Percentiles rank a stretch among this genome's conserved stretches.
These are phyloP conservation scores for Acrobasis suavella DNA, from an alignment of 2,888 invertebrate genomes.

Conservation along the genomic window DNA sequence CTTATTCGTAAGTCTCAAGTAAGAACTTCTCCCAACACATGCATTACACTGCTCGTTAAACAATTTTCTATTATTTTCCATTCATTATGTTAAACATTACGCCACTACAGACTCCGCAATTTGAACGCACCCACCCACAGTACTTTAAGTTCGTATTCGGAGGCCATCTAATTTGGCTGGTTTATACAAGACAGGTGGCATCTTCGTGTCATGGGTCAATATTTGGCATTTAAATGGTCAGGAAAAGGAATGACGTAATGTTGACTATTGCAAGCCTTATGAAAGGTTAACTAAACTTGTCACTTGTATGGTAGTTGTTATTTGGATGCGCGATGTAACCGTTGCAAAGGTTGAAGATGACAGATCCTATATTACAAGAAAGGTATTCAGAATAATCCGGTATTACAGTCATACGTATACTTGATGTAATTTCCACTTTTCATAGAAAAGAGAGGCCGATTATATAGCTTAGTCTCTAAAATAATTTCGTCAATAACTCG, in stretches of 20 bases:
- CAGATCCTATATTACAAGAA: conserved; percentile 47
- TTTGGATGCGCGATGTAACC: conserved; percentile 59
- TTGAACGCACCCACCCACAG: conserved; percentile 23
- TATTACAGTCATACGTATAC: too few species aligned
- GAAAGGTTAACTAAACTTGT: conserved; percentile 56
- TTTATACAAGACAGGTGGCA: conserved; percentile 56
- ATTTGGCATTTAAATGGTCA: conserved; percentile 71
- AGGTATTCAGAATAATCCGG: not conserved
- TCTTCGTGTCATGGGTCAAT: conserved; percentile 68
- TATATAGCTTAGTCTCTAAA: too few species aligned
- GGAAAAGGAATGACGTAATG: conserved; percentile 61
- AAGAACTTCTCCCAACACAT: not conserved
- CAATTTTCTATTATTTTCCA: conserved; percentile 9
- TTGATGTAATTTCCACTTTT: too few species aligned
- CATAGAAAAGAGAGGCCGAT: too few species aligned
- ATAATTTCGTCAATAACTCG: too few species aligned
- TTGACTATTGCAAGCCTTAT: conserved; percentile 47
- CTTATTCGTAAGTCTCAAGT: too few species aligned
- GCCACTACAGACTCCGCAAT: conserved; percentile 29
- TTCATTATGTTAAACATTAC: conserved; percentile 29
- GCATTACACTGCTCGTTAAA: not conserved
- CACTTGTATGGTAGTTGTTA: conserved; percentile 54
- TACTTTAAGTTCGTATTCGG: conserved; percentile 27
- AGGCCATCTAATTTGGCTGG: conserved; percentile 33
- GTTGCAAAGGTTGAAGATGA: conserved; percentile 58